Base-by-base conservation (phyloP, 2,888 invertebrate genomes). In the Pachliopta kotzebuea region DNA sequence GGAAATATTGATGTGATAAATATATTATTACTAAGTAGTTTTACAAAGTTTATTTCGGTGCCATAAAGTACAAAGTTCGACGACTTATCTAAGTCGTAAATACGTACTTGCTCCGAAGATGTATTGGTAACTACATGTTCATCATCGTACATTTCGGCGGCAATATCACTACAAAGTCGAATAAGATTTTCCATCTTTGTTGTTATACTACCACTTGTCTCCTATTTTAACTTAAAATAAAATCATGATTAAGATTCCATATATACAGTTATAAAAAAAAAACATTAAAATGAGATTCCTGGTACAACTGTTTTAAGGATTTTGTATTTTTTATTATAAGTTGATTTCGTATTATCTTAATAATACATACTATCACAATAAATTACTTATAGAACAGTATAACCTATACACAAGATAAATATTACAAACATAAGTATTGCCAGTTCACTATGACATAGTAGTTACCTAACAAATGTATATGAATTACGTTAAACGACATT, bases 81-180 rank as follows among this genome's bases (percentile, higher is more conserved):
- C n/a, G n/a, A 45, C 18, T n/a, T 45, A n/a, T n/a, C n/a, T 45
- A n/a, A 29, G 20, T 55, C n/a, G n/a, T n/a, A n/a, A n/a, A 52
- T 23, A 52, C 50, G 18, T 80, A 90, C 90, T 85, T 90, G 90
- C 55, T 90, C 90, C 67, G 83, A 79, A 53, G 87, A 84, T 54
- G 89, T 81, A 71, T 84, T 84, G 1, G 88, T 88, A 21, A 77
- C 82, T 60, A 92, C 76, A 67, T 92, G 92, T 81, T 96, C 95
- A 72, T 93, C 93, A 74, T 95, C 88, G 75, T 93, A 94, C 69
- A 83, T 85, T 72, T 92, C 88, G 50, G 76, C 68, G 54, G 73
- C 73, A 68, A 90, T 84, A 64, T 88, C 88, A 62, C 76, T 78
- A 70, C 79, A 86, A 70, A 81, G 86, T 69, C 91, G 75, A 50